These are phyloP conservation scores for Pseudomyrmex sp. DNA, from an alignment of 1,140 invertebrate genomes.

Conservation along the genomic window DNA sequence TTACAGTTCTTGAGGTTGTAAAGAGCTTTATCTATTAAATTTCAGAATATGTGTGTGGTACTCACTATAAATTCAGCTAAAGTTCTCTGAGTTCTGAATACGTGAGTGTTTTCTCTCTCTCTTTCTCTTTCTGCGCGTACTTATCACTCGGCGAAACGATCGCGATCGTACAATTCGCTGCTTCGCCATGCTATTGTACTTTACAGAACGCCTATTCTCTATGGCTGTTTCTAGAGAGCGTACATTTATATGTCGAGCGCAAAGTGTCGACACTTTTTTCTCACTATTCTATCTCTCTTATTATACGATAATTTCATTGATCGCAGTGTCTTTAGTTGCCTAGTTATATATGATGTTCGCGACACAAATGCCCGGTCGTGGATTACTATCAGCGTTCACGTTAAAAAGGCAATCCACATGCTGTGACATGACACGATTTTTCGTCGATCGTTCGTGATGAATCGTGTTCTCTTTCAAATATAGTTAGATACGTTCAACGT, in stretches of 20 bases:
- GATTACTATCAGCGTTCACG: constrained; percentile 48
- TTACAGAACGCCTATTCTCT: constrained; percentile 38
- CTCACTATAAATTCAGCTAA: background rate
- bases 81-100: constrained; percentile 9
- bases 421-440: constrained; percentile 27
- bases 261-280: constrained; percentile 27
- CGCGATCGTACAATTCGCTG: constrained; percentile 49
- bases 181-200: constrained; percentile 41
- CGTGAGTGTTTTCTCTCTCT: constrained; percentile 1
- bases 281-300: constrained; percentile 23
- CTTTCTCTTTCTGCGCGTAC: constrained; percentile 29
- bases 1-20: constrained; percentile 11
- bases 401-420: constrained; percentile 21
- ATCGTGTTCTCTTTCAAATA: constrained; percentile 60
- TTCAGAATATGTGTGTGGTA: constrained; percentile 22
- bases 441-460: constrained; percentile 61
- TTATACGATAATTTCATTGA: constrained; percentile 55
- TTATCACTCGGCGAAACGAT: constrained; percentile 30
- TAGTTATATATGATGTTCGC: constrained; percentile 43
- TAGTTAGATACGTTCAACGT: background rate
- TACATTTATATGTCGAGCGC: constrained; percentile 31
- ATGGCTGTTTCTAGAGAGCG: constrained; percentile 35
- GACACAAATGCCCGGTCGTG: constrained; percentile 32
- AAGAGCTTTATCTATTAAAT: constrained; percentile 14
- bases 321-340: constrained; percentile 74